Conservation (phyloP, 2,113 vertebrate genomes). For the Illadopsis cleaveri region DNA sequence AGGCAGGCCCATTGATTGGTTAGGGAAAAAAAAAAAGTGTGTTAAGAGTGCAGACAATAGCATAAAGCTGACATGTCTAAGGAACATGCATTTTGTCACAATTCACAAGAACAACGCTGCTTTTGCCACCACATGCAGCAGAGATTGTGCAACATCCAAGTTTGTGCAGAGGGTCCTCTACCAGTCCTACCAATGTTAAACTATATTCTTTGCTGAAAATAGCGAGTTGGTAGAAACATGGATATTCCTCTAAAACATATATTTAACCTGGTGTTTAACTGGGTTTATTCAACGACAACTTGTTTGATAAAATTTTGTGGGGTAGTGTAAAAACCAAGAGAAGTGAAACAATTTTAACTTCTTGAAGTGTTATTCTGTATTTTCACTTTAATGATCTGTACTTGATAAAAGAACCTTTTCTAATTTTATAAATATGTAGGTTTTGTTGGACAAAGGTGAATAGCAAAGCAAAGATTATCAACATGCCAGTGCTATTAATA, state of each 20-base stretch:
- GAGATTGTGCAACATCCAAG: constrained; percentile 68
- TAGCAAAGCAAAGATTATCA: neutral
- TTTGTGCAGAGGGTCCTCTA: constrained; percentile 82
- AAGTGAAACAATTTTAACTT: neutral
- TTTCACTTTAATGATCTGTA: neutral
- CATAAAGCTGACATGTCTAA: constrained; percentile 33
- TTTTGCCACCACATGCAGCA: constrained; percentile 71
- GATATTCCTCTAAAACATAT: neutral
- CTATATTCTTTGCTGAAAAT: constrained; percentile 12
- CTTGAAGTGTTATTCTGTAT: neutral
- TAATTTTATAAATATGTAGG: neutral
- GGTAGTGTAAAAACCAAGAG: neutral
- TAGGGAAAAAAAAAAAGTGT: constrained; percentile 56
- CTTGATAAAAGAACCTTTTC: neutral
- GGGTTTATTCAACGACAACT: neutral
- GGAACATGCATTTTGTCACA: constrained; percentile 74
- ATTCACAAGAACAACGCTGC: constrained; percentile 27
- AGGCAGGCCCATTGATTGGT: constrained; percentile 71
- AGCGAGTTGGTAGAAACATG: neutral
- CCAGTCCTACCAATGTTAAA: constrained; percentile 39
- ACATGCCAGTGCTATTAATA: neutral
- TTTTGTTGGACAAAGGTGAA: neutral
- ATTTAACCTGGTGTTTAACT: constrained; percentile 5
- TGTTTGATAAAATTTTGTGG: neutral
- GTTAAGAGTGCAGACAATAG: constrained; percentile 49